Base-by-base conservation (phyloP, 2,888 invertebrate species). In the Melinopterus prodromus region DNA sequence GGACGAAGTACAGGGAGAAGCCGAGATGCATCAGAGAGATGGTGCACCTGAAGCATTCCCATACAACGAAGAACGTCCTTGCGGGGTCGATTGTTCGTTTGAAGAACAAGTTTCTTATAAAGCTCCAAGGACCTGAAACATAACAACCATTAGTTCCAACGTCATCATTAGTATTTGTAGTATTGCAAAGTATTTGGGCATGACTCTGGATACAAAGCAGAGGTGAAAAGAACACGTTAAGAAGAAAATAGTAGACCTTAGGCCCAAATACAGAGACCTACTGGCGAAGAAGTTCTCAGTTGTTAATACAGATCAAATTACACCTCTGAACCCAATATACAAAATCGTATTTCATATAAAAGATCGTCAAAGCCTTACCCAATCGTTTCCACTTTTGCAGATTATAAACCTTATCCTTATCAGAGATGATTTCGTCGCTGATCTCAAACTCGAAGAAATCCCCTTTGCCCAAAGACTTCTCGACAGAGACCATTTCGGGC, bases 391-490 rank as follows among this genome's bases (percentile, higher is more conserved):
- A 80, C 4, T 71, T 69, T 15, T 76, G 37, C 15, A 26, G 12
- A 16, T 75, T 72, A 9, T 70, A 38, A 6, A 70, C 14, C 76
- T 80, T 78, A 6, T 80, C 75, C 0, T 36, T n/a, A 75, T 75
- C 78, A 5, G 15, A 70, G 16, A 38, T 16, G 6, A 78, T 7
- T 35, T 80, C 76, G 69, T 83, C 82, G 9, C 72, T 77, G 53
- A 83, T 72, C 71, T 80, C 80, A 74, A 82, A 83, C 0, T 69
- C 77, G 35, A 83, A 83, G 70, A 77, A 77, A 9, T 81, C 81
- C 12, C 81, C 79, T 78, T 79, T 81, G 16, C 82, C 83, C 1
- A 80, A 70, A 3, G 82, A 81, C 37, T 81, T 81, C 14, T 81
- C 79, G 0, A 69, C 70, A 0, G 81, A 75, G 7, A 80, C 71